Percentiles rank a stretch among this genome's conserved stretches.
These are phyloP conservation scores for Eurytoma californica DNA, from an alignment of 2,888 invertebrate species.

Conservation along the genomic window DNA sequence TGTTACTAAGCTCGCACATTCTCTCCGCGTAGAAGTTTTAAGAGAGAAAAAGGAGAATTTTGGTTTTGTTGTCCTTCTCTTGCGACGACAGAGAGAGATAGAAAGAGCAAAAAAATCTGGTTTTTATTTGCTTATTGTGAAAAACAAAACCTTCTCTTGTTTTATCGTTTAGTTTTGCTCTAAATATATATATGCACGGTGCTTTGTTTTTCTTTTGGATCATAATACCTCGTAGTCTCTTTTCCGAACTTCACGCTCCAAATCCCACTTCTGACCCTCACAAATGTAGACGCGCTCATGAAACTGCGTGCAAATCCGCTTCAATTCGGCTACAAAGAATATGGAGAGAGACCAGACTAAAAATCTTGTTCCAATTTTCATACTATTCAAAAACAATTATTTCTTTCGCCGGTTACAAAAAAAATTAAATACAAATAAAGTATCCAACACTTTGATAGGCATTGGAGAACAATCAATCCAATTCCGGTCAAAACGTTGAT, in stretches of 20 bases:
- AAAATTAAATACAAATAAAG: slow-evolving; percentile 22
- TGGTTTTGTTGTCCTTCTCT: slow-evolving; percentile 43
- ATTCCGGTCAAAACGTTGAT: slow-evolving; percentile 19
- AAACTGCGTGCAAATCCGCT: slow-evolving; percentile 96
- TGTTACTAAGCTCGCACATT: slow-evolving; percentile 33
- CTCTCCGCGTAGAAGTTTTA: slow-evolving; percentile 49
- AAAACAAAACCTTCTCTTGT: slow-evolving; percentile 50
- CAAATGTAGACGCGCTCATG: slow-evolving; percentile 97
- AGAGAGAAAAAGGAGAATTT: slow-evolving; percentile 52
- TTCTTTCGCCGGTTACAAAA: slow-evolving; percentile 21
- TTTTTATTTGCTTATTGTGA: slow-evolving; percentile 47
- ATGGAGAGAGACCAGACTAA: slow-evolving; percentile 52
- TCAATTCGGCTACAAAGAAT: slow-evolving; percentile 85
- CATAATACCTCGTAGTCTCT: slow-evolving; percentile 97
- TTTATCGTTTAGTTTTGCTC: slow-evolving; percentile 31
- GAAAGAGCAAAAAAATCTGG: slow-evolving; percentile 52
- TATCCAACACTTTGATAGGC: not conserved
- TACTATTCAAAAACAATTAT: slow-evolving; percentile 21
- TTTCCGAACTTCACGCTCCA: slow-evolving; percentile 99
- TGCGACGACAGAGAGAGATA: no score
- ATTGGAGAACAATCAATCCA: slow-evolving; percentile 1
- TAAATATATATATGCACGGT: slow-evolving; percentile 40
- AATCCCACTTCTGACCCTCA: slow-evolving; percentile 99
- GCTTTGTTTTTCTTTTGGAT: slow-evolving; percentile 40
- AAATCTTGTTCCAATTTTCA: slow-evolving; percentile 17